Percentiles rank a stretch among this genome's conserved stretches.
These are phyloP conservation scores for Notamacropus eugenii DNA, from an alignment of 2,797 vertebrate genomes.

Conservation along the genomic window DNA sequence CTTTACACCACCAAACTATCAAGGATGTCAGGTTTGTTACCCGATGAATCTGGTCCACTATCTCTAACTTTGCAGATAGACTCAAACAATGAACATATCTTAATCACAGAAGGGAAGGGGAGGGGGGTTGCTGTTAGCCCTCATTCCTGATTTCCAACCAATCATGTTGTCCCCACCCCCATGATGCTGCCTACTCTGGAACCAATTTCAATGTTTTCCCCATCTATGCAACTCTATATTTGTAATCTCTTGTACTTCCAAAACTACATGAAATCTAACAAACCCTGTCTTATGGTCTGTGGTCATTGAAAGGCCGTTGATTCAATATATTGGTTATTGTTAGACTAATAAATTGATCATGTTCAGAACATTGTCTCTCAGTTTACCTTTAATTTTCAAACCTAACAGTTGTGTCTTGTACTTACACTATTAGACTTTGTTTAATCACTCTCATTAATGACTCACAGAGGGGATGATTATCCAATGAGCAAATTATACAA, in stretches of 20 bases:
- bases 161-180: not conserved
- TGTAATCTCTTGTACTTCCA: not conserved
- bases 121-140: not conserved
- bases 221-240: not conserved
- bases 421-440: not conserved
- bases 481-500: not conserved
- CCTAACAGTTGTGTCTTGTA: not conserved
- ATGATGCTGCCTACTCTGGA: not conserved
- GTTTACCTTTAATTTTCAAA: not conserved
- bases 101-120: not conserved
- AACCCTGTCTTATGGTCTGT: not conserved
- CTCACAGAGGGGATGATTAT: not conserved
- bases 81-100: not conserved
- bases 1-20: not conserved
- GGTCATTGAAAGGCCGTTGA: not conserved
- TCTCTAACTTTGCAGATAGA: not conserved
- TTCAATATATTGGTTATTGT: not conserved
- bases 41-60: too few species aligned
- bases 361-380: not conserved
- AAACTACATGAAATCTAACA: not conserved
- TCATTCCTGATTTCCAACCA: not conserved
- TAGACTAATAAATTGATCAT: not conserved
- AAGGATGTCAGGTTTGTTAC: not conserved
- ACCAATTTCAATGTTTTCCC: not conserved
- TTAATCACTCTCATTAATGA: not conserved